A percentile compares a stretch with the other conserved stretches of the same genome.
These are phyloP conservation scores for Polydrusus pterygomalis DNA, from an alignment of 2,888 invertebrate genomes.

Conservation along the genomic window DNA sequence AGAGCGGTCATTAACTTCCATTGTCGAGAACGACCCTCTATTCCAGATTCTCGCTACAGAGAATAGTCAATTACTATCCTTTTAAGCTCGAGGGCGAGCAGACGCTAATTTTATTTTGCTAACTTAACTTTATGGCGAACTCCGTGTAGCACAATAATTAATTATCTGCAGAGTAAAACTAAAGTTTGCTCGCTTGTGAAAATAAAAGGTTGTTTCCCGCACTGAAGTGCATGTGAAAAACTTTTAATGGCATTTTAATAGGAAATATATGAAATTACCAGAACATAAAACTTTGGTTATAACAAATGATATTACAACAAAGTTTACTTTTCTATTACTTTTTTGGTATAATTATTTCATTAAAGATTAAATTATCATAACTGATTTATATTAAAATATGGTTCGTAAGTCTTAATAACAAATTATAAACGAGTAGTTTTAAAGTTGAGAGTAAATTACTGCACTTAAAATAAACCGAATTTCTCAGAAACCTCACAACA, in stretches of 20 bases:
- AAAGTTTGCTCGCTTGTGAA: slow-evolving; percentile 52
- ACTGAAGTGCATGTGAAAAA: slow-evolving; percentile 51
- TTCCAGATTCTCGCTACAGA: slow-evolving; percentile 52
- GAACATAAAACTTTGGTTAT: slow-evolving; percentile 19
- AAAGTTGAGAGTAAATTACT: no score
- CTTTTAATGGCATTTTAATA: slow-evolving; percentile 52
- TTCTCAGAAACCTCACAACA: no score
- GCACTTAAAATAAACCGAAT: no score
- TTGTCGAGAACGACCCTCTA: slow-evolving; percentile 54
- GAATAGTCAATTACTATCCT: slow-evolving; percentile 58
- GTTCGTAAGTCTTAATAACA: not conserved
- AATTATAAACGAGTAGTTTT: no score
- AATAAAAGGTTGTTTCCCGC: slow-evolving; percentile 54
- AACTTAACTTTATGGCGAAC: slow-evolving; percentile 56
- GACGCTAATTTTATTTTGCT: slow-evolving; percentile 56
- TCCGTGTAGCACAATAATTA: slow-evolving; percentile 56
- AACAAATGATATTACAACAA: slow-evolving; percentile 1
- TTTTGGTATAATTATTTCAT: not conserved
- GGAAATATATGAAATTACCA: slow-evolving; percentile 38
- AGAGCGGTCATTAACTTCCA: slow-evolving; percentile 56
- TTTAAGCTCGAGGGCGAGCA: slow-evolving; percentile 56
- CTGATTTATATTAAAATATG: not conserved
- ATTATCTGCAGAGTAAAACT: slow-evolving; percentile 55
- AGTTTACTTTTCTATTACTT: slow-evolving; percentile 9
- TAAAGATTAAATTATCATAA: not conserved